Evolutionary conservation across 2,888 invertebrate genomes (phyloP).

Genomic region (Athalia rosae): DNA sequence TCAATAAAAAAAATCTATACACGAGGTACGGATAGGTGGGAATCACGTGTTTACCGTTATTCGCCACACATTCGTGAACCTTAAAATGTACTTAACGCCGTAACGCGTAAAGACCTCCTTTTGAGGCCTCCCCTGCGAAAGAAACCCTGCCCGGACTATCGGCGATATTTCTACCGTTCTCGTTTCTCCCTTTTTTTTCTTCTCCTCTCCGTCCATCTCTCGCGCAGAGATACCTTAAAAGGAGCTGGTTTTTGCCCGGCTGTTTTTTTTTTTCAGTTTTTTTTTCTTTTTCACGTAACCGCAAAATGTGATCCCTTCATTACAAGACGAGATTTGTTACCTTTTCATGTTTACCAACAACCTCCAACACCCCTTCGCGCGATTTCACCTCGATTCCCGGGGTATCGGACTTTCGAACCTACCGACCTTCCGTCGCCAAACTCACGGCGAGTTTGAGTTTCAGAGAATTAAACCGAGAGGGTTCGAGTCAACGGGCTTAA

Average conservation of each 20-base stretch:
- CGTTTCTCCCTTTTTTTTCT: background rate
- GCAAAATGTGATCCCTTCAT: constrained; percentile 11
- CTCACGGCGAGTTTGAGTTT: background rate
- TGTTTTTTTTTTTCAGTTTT: background rate
- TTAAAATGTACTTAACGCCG: constrained; percentile 32
- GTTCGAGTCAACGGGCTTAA: constrained; percentile 16
- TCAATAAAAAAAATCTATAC: no score
- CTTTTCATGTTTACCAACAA: constrained; percentile 20
- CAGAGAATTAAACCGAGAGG: constrained; percentile 18
- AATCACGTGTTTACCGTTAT: constrained; percentile 36
- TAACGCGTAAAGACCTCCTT: constrained; percentile 30
- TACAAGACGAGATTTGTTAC: constrained; percentile 28
- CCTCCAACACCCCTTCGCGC: constrained; percentile 9
- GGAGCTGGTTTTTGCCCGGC: constrained; percentile 13
- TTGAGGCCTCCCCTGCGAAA: constrained; percentile 20
- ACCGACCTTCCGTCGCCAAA: background rate
- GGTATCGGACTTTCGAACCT: background rate
- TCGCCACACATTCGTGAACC: constrained; percentile 25
- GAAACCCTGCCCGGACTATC: constrained; percentile 41
- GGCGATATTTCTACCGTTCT: constrained; percentile 7
- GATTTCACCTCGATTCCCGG: background rate
- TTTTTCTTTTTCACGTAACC: constrained; percentile 1
- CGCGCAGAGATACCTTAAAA: constrained; percentile 31
- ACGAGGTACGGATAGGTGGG: background rate
- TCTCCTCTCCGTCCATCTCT: background rate